Evolutionary conservation across 2,888 invertebrate genomes (phyloP).

Genomic region (Sturmia bella): DNA sequence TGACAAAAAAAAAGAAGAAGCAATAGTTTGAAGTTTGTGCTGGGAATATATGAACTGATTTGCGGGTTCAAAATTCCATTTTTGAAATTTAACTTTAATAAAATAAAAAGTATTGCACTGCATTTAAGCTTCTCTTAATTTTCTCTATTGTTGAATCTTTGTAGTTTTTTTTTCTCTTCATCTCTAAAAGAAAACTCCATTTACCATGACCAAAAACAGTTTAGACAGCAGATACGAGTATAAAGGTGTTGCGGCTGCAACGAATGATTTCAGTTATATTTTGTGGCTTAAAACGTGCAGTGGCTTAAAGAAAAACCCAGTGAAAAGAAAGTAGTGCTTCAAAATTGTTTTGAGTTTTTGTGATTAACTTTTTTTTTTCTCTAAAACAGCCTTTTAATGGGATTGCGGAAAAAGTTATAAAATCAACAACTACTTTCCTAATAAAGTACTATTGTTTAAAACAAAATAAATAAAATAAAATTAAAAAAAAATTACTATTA

Average conservation of each 20-base stretch:
- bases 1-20: no score
- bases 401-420: background rate
- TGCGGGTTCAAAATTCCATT: no score
- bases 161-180: slow-evolving; percentile 43
- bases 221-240: slow-evolving; percentile 26
- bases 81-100: no score
- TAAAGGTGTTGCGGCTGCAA: slow-evolving; percentile 51
- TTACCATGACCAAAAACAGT: slow-evolving; percentile 13
- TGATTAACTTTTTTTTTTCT: slow-evolving; percentile 8
- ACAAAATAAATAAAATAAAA: background rate
- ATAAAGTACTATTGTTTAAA: background rate
- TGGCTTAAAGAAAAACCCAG: slow-evolving; percentile 11
- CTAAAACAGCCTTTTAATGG: background rate
- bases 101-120: background rate
- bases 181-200: slow-evolving; percentile 14
- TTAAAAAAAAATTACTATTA: background rate
- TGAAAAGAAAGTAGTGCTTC: slow-evolving; percentile 35
- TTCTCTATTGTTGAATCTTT: background rate
- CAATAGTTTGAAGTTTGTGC: no score
- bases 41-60: no score
- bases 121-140: slow-evolving; percentile 29
- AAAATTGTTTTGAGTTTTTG: slow-evolving; percentile 24
- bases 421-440: background rate
- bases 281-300: slow-evolving; percentile 54
- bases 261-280: slow-evolving; percentile 56